Base-by-base conservation (phyloP, 1,140 invertebrate genomes). In the Pseudomyrmex concolor region DNA sequence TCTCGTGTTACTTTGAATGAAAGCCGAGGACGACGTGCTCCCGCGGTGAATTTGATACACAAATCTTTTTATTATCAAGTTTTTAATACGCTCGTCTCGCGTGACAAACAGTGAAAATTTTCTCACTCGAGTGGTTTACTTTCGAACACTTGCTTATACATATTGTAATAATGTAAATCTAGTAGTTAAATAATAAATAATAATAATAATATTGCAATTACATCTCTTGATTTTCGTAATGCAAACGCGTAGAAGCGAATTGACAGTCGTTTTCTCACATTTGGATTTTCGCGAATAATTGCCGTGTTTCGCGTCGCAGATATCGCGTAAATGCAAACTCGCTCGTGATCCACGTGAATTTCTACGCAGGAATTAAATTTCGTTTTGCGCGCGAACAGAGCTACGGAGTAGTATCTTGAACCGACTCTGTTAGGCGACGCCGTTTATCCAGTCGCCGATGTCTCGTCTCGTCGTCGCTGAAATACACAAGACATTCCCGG, bases 401-500 rank as follows among this genome's bases (percentile, higher is more conserved):
- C 13, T 51, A 15, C 43, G 1, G 17, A 59, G 22, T 59, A 48
- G n/a, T 59, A 15, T 34, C 54, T 80, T 10, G 76, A 60, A 80
- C 19, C 66, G 66, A 71, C 54, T 66, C 54, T 80, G 76, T 80
- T 80, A 80, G 76, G 19, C 55, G 59, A 59, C 76, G 66, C 54
- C 76, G 34, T 80, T 80, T 80, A 80, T 80, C 76, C 48, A 80
- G 76, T 80, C 76, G 54, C 76, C 66, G 55, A 80, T 59, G 76
- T 70, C 76, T 34, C 34, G 34, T 34, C 43, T 78, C 64, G 76
- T 80, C 76, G 76, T 34, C 54, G n/a, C 55, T 59, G 73, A 66
- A 63, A 76, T 78, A 84, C 80, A 73, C 59, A 78, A 88, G 72
- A 85, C 86, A 83, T 88, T 88, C 57, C 60, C 70, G 86, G 86